A percentile compares a stretch with the other conserved stretches of the same genome.
phyloP scores from a whole-genome alignment of 1,140 invertebrate species.

The Dreissena polymorpha region DNA sequence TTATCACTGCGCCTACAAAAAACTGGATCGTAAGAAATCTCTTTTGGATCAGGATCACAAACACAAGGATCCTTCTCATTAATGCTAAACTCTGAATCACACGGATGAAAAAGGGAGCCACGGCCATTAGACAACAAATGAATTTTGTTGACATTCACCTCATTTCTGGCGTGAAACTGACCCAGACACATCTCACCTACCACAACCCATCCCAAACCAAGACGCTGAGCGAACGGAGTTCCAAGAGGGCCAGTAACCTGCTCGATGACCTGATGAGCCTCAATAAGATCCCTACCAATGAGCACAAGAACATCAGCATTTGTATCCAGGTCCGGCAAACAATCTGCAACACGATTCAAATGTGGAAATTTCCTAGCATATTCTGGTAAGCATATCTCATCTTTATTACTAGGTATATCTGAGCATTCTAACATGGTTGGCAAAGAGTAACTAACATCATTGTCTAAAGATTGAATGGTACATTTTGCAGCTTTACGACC shows the following conservation, averaged over 20 bases:
- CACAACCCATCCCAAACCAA: slow-evolving; percentile 58
- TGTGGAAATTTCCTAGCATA: slow-evolving; percentile 5
- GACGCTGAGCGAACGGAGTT: slow-evolving; percentile 52
- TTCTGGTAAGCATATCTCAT: slow-evolving; percentile 44
- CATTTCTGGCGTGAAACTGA: slow-evolving; percentile 13
- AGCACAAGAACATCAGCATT: slow-evolving; percentile 37
- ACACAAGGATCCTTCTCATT: background rate
- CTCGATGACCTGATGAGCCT: slow-evolving; percentile 54
- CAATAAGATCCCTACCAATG: slow-evolving; percentile 53
- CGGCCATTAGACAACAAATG: slow-evolving; percentile 39
- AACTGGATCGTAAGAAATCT: background rate
- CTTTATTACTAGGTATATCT: slow-evolving; percentile 41
- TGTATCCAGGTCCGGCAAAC: slow-evolving; percentile 15
- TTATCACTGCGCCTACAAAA: slow-evolving; percentile 8
- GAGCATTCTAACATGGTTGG: slow-evolving; percentile 46
- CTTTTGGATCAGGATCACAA: background rate
- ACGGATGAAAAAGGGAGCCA: background rate
- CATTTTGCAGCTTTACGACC: background rate
- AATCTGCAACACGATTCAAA: background rate
- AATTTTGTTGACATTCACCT: slow-evolving; percentile 50
- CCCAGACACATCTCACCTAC: slow-evolving; percentile 57
- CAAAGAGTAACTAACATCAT: background rate
- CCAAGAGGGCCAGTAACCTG: slow-evolving; percentile 44
- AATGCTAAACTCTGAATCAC: background rate
- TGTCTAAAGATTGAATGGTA: background rate